Evolutionary conservation across 2,797 vertebrate genomes (phyloP).

Genomic region (Coregonus ussuriensis): DNA sequence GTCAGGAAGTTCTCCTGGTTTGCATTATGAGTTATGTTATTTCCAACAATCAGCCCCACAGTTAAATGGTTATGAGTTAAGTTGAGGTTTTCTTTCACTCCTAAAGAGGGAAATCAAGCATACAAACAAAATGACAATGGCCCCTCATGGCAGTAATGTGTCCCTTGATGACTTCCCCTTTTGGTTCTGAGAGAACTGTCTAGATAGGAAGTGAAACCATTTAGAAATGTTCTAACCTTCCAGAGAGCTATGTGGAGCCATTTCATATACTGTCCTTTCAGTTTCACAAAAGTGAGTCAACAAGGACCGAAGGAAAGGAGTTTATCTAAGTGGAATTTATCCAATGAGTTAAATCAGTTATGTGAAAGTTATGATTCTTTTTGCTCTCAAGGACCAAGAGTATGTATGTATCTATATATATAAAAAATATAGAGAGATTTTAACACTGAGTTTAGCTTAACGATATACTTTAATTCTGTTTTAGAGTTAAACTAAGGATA

Average conservation of each 20-base stretch:
- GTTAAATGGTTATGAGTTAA: not conserved
- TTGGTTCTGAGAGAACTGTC: not conserved
- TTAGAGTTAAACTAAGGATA: not conserved
- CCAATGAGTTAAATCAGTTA: not conserved
- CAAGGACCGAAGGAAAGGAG: not conserved
- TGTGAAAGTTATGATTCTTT: not conserved
- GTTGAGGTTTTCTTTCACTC: not conserved
- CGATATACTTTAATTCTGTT: not conserved
- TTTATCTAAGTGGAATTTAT: not conserved
- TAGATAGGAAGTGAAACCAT: too few relatives aligned
- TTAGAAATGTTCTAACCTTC: not conserved
- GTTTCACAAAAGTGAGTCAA: not conserved
- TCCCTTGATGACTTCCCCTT: not conserved
- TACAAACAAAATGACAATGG: not conserved
- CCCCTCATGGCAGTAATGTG: not conserved
- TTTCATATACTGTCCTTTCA: not conserved
- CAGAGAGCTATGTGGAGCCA: not conserved
- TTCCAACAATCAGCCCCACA: not conserved
- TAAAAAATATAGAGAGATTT: not conserved
- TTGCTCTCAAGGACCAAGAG: not conserved
- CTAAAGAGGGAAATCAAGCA: not conserved
- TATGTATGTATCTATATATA: not conserved
- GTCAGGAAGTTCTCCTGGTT: not conserved
- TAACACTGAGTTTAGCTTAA: not conserved
- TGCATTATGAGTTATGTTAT: not conserved